Base-by-base conservation (phyloP, 2,113 vertebrate species). In the Neogobius melanostomus region DNA sequence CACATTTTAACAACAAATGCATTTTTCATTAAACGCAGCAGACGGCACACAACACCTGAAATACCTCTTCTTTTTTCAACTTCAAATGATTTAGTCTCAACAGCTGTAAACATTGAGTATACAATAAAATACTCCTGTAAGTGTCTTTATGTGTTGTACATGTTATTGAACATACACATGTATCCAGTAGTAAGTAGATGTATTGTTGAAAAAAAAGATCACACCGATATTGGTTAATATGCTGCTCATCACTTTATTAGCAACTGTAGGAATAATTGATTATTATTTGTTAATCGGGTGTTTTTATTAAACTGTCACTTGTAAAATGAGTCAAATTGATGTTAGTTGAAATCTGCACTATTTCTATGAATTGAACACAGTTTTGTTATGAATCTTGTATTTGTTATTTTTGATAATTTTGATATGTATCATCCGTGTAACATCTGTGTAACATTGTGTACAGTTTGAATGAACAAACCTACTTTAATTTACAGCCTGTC, bases 361-460 rank as follows among this genome's bases (percentile, higher is more conserved):
- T 59, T 69, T 82, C 84, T 87, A 76, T 90, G 78, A 83, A 86
- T 87, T 87, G 51, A 46, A 56, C 49, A 11, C 49, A 14, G 56
- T 42, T 16, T 61, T 48, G 51, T 53, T 52, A 43, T 10, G 44
- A 48, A 45, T 63, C 53, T 59, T 60, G 75, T 12, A 79, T 63
- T 69, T 72, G 16, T 75, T 61, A 76, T 62, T 62, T 36, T 36
- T 1, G 17, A 59, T 15, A 51, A 65, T 46, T 66, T 67, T 11
- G 66, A 72, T 12, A 17, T 66, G 10, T 78, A 66, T 68, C 76
- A 80, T 74, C 77, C 68, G 76, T 78, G 79, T 72, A 62, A 84
- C 56, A 80, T 79, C 70, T 75, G 4, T 72, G 68, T 65, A 57
- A 74, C 36, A 46, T 8, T 53, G 64, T 51, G 21, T 43, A 72